Evolutionary conservation across 1,140 invertebrate species (phyloP).

Genomic region (Bombus vancouverensis): DNA sequence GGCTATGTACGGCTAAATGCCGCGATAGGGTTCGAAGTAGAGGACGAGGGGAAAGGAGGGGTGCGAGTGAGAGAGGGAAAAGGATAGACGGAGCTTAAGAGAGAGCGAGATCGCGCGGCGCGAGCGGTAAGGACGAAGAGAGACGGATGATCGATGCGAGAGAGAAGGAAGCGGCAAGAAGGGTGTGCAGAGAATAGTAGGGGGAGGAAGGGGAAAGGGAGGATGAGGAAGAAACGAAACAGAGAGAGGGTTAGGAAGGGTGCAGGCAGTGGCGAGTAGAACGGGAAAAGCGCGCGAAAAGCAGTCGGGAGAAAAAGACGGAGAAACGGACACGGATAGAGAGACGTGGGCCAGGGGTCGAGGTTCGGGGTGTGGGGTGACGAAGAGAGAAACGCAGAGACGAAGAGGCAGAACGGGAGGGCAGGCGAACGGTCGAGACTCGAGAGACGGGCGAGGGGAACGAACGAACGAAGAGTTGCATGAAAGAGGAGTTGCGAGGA

Average conservation of each 20-base stretch:
- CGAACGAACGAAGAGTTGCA: slow-evolving; percentile 45
- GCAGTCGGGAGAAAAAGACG: slow-evolving; percentile 52
- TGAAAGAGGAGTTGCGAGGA: slow-evolving; percentile 48
- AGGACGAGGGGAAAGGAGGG: slow-evolving; percentile 16
- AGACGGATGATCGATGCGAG: not conserved
- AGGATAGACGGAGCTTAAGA: not conserved
- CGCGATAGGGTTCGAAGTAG: slow-evolving; percentile 50
- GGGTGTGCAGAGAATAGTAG: slow-evolving; percentile 35
- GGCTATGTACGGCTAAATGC: slow-evolving; percentile 79
- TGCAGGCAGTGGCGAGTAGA: slow-evolving; percentile 32
- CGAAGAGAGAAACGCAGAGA: slow-evolving; percentile 42
- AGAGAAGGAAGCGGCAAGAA: slow-evolving; percentile 20
- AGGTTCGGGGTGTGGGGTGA: slow-evolving; percentile 49
- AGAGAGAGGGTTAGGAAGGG: slow-evolving; percentile 55
- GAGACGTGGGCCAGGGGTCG: slow-evolving; percentile 54
- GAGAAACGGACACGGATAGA: slow-evolving; percentile 50
- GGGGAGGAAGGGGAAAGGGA: slow-evolving; percentile 26
- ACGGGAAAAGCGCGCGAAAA: slow-evolving; percentile 29
- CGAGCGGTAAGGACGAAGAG: slow-evolving; percentile 10
- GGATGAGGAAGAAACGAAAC: slow-evolving; percentile 45
- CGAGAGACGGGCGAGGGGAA: slow-evolving; percentile 58
- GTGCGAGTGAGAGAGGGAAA: not conserved
- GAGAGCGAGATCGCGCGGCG: not conserved
- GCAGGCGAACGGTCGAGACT: slow-evolving; percentile 55
- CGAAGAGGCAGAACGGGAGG: slow-evolving; percentile 15